Evolutionary conservation across 2,888 invertebrate genomes (phyloP), one percentile per base, ranked within the genome.

Genomic region (Drosophila yooni): DNA sequence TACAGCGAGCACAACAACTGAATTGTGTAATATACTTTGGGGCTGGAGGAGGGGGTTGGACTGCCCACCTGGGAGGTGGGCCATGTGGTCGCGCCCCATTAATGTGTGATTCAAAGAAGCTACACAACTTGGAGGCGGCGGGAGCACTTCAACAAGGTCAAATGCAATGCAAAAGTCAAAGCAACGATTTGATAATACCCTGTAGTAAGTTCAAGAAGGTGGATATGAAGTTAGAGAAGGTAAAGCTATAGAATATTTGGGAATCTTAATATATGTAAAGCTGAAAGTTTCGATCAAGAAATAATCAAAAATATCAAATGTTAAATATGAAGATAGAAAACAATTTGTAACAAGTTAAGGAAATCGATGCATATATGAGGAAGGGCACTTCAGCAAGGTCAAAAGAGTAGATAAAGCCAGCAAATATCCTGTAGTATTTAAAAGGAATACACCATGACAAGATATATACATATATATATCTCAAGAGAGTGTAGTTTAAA

Each of bases 21-120:
- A 48, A 46, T 61, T 58, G 43, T 25, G 74, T 73, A 78, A 78
- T 43, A 72, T 54, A 18, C 27, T 11, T 48, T 53, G 11, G 11
- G 57, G 5, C 4, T 13, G 36, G 36, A 0, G n/a, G n/a, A 40
- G n/a, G 40, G n/a, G 40, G n/a, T n/a, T 40, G 4, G n/a, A 2
- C 21, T 21, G 1, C 46, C 15, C 36, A 15, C 1, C 46, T 8
- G n/a, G 5, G 38, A 1, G 34, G 13, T 1, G 18, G 18, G 65
- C 31, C 7, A 58, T 50, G 18, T 18, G 46, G 46, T 15, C 7
- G 46, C 46, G 46, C 46, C 15, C 46, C 25, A 46, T 15, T 46
- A 46, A 46, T 25, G 25, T 46, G 7, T 46, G 46, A 15, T 46
- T 46, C 15, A 15, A 15, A 1, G 15, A 15, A 46, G 21, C 7